These are phyloP conservation scores for Wiebesia pumilae DNA, from an alignment of 1,140 invertebrate species.

Conservation along the genomic window DNA sequence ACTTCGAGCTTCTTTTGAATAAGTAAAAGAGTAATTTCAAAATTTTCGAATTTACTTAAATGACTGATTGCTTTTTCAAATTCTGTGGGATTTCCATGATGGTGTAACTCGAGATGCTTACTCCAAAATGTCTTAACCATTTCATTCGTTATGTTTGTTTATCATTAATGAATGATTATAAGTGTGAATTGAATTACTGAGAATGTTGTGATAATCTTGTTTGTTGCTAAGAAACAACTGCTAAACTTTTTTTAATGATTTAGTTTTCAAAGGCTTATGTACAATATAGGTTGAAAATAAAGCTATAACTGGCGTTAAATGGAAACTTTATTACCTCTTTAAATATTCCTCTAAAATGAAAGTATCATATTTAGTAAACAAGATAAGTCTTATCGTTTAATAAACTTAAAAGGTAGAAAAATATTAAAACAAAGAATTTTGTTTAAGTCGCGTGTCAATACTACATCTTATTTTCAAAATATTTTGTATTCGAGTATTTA, in stretches of 20 bases:
- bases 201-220: conserved; percentile 45
- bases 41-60: neutral
- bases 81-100: neutral
- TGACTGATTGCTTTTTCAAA: neutral
- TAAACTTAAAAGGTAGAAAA: neutral
- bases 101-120: neutral
- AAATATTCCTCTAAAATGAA: neutral
- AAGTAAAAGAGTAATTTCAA: neutral
- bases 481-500: neutral
- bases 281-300: neutral
- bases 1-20: neutral
- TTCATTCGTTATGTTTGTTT: neutral
- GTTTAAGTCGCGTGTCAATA: neutral
- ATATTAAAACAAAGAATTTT: neutral
- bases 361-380: neutral
- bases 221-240: conserved; percentile 49
- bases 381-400: neutral
- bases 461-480: neutral
- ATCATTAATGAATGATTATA: neutral
- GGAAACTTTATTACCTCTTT: neutral
- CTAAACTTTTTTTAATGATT: conserved; percentile 19
- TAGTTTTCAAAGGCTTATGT: neutral
- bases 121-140: neutral
- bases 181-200: neutral
- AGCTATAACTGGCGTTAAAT: neutral